Evolutionary conservation across 1,140 invertebrate genomes (phyloP).

Genomic region (Leptinotarsa defecta): DNA sequence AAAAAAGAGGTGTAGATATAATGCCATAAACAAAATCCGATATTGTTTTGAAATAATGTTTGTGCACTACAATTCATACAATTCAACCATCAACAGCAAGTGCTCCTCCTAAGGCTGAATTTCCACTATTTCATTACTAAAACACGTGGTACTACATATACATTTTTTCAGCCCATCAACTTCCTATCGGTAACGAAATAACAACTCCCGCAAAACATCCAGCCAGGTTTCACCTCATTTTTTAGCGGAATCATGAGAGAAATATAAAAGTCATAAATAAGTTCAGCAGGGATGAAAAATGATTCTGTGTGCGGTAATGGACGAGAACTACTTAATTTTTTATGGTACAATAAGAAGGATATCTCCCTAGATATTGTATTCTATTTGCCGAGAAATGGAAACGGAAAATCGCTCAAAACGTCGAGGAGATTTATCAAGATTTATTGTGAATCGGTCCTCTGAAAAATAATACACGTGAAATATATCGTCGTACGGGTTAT

Average conservation of each 20-base stretch:
- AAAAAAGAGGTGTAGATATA: too few relatives aligned
- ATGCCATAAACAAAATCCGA: too few relatives aligned
- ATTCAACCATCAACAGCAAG: too few relatives aligned
- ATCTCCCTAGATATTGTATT: background rate
- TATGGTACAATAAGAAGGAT: conserved; percentile 15
- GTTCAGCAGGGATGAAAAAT: conserved; percentile 13
- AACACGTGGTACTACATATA: too few relatives aligned
- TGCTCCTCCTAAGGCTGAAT: too few relatives aligned
- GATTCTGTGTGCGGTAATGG: conserved; percentile 6
- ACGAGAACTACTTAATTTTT: conserved; percentile 21
- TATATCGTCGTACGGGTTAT: background rate
- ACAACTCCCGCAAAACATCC: background rate
- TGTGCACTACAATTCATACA: too few relatives aligned
- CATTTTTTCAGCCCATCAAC: too few relatives aligned
- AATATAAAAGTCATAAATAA: conserved; percentile 17
- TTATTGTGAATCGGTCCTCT: background rate
- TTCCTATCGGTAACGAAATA: too few relatives aligned
- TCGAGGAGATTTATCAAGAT: background rate
- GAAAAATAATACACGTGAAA: background rate
- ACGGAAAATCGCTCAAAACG: background rate
- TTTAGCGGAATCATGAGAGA: conserved; percentile 3
- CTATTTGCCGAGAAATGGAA: conserved; percentile 2
- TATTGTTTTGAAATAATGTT: too few relatives aligned
- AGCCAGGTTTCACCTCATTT: background rate
- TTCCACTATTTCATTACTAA: too few relatives aligned